phyloP scores from a whole-genome alignment of 1,140 invertebrate species.

The Zaprionus capensis region DNA sequence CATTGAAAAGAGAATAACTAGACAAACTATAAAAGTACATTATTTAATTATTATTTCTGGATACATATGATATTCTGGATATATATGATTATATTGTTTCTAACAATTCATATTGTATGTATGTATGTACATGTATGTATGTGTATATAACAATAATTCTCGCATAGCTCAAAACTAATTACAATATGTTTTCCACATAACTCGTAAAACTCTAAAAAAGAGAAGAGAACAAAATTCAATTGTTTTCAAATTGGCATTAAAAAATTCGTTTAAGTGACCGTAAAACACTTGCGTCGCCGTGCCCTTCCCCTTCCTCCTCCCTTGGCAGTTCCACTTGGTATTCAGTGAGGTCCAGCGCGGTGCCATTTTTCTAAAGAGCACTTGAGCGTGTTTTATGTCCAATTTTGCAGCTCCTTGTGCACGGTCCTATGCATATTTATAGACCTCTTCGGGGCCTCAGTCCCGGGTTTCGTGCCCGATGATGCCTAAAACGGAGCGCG shows the following conservation, averaged over 20 bases:
- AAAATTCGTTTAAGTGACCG: slow-evolving; percentile 75
- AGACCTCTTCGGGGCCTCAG: slow-evolving; percentile 52
- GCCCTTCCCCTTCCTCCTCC: not conserved
- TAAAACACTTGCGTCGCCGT: slow-evolving; percentile 73
- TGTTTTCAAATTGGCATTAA: slow-evolving; percentile 79
- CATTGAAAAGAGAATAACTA: too few relatives aligned
- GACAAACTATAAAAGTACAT: too few relatives aligned
- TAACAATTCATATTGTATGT: too few relatives aligned
- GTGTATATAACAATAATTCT: not conserved
- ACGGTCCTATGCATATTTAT: slow-evolving; percentile 75
- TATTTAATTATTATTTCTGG: too few relatives aligned
- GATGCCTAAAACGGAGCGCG: slow-evolving; percentile 61
- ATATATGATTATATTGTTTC: too few relatives aligned
- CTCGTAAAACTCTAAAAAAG: slow-evolving; percentile 67
- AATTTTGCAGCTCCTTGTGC: slow-evolving; percentile 73
- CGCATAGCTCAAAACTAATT: slow-evolving; percentile 39
- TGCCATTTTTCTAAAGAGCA: slow-evolving; percentile 52
- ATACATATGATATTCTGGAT: too few relatives aligned
- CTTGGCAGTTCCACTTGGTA: slow-evolving; percentile 6
- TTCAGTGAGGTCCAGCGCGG: slow-evolving; percentile 26
- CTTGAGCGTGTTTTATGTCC: slow-evolving; percentile 82
- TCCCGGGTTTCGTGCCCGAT: slow-evolving; percentile 58
- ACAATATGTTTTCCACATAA: slow-evolving; percentile 72
- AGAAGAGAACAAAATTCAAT: slow-evolving; percentile 54
- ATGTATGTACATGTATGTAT: too few relatives aligned